Evolutionary conservation across 2,888 invertebrate genomes (phyloP).

Genomic region (Drosophila mimetica): DNA sequence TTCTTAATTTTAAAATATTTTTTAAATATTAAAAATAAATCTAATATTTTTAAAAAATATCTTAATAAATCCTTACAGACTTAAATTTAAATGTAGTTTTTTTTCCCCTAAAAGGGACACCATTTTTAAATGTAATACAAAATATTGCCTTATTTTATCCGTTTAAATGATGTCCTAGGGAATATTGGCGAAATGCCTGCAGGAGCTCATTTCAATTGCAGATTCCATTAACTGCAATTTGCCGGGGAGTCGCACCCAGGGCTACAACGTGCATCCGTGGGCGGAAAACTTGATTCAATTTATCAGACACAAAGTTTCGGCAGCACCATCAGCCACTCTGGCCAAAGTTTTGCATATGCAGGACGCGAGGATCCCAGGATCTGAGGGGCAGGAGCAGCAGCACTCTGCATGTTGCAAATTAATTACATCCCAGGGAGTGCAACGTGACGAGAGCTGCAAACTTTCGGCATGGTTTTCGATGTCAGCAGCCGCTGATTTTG

Average conservation of each 20-base stretch:
- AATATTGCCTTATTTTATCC: not conserved
- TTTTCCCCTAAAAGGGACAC: too few relatives aligned
- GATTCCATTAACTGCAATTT: conserved; percentile 57
- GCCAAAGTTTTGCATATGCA: conserved; percentile 34
- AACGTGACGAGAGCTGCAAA: conserved; percentile 12
- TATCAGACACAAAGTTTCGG: conserved; percentile 31
- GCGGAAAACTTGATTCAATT: conserved; percentile 54
- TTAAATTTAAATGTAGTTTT: too few relatives aligned
- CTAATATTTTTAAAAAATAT: too few relatives aligned
- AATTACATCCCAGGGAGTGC: conserved; percentile 35
- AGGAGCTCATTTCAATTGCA: conserved; percentile 55
- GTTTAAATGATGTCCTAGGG: not conserved
- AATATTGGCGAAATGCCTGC: conserved; percentile 13
- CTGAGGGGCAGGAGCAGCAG: conserved; percentile 6
- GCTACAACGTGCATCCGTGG: conserved; percentile 3
- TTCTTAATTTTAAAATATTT: too few relatives aligned
- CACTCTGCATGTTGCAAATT: conserved; percentile 36
- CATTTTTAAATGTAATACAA: not conserved
- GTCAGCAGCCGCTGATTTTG: conserved; percentile 3
- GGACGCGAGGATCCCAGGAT: conserved; percentile 8
- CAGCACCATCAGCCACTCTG: conserved; percentile 20
- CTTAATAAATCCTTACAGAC: too few relatives aligned
- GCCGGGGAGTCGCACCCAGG: conserved; percentile 22
- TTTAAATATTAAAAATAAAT: too few relatives aligned
- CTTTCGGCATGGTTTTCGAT: conserved; percentile 18